Base-by-base conservation (phyloP, 1,140 invertebrate genomes). In the Pseudomyrmex sp. region DNA sequence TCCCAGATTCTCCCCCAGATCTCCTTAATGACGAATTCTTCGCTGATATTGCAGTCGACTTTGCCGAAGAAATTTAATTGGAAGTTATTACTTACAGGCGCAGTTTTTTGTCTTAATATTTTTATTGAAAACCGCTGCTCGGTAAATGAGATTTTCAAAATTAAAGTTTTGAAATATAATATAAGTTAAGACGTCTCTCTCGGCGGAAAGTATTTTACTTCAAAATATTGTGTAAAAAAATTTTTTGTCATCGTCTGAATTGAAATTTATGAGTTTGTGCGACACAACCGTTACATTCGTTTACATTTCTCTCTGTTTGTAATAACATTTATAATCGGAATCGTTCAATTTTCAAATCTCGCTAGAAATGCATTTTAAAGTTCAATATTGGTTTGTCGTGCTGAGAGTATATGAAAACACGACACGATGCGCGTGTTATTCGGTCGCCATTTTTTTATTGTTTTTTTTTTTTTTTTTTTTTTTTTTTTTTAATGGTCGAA, bases 401-500 rank as follows among this genome's bases (percentile, higher is more conserved):
- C 48, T 12, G 10, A 9, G 48, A 5, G 35, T 18, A 46, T 15
- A 65, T 35, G 35, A 69, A 69, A 77, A 77, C 18, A n/a, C 59
- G 18, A 46, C 2, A 3, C 13, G 56, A 54, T 18, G 20, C 9
- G 23, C 65, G 23, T 5, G 68, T 56, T 7, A 66, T 2, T 23
- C 2, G 20, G 69, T 59, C 54, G 65, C n/a, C 44, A 2, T 61
- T 70, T 80, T 80, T 72, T 80, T 61, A 18, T 18, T 18, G 18
- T 18, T 18, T 18, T 61, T 70, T 80, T 80, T 72, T 80, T 61
- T 50, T 50, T 26, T 26, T 26, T 61, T 69, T 80, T 80, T 72
- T 72, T 61, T 35, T 35, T 35, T 35, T 61, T 80, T 79, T 61
- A 72, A 80, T 80, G 66, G 58, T 59, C 54, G 23, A 80, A 80